Percentiles rank a stretch among this genome's conserved stretches.
Conservation (phyloP, 2,888 invertebrate genomes). For the Helicoverpa assulta region DNA sequence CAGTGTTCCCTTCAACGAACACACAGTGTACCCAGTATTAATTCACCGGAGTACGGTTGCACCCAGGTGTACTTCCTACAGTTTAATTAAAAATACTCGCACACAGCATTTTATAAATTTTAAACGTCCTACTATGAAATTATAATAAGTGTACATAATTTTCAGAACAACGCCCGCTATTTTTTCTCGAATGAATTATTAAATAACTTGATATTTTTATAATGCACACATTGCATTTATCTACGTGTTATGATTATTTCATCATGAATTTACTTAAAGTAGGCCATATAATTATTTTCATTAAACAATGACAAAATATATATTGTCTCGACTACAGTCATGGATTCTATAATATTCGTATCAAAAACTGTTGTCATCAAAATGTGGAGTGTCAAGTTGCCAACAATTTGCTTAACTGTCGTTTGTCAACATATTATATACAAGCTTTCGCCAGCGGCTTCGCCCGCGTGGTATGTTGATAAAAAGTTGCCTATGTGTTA, state of each 20-base stretch:
- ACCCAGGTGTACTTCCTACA: conserved; percentile 40
- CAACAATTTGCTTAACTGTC: too few relatives aligned
- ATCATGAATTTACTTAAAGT: too few relatives aligned
- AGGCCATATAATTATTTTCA: too few relatives aligned
- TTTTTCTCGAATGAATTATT: background rate
- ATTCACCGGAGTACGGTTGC: conserved; percentile 33
- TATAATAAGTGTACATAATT: conserved; percentile 17
- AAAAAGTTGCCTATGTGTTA: too few relatives aligned
- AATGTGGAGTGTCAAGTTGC: background rate
- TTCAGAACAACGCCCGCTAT: background rate
- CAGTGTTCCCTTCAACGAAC: background rate
- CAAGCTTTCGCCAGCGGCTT: too few relatives aligned
- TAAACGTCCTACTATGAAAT: conserved; percentile 29
- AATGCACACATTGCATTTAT: background rate
- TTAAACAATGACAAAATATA: too few relatives aligned
- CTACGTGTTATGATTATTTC: background rate
- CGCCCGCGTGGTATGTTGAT: too few relatives aligned
- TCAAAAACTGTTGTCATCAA: background rate
- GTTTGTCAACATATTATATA: too few relatives aligned
- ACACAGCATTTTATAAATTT: conserved; percentile 37
- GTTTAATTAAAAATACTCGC: conserved; percentile 57
- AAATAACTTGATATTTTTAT: background rate
- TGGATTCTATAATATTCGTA: background rate
- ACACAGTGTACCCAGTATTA: conserved; percentile 7
- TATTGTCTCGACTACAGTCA: too few relatives aligned